phyloP scores from a whole-genome alignment of 2,888 invertebrate species.

The Eupithecia insigniata region DNA sequence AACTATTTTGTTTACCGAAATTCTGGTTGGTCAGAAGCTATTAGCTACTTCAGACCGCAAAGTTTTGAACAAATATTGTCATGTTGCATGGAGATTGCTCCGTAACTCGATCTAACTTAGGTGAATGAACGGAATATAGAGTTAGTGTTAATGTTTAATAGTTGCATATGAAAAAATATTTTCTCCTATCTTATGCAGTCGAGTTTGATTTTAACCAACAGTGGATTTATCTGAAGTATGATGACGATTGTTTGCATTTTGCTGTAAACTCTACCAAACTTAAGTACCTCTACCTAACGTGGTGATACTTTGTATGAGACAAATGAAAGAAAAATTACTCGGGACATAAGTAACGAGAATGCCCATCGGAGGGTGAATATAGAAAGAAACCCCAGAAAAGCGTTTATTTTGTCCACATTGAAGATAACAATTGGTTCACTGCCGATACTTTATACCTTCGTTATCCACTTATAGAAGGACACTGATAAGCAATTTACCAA shows the following conservation, averaged over 20 bases:
- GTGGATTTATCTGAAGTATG: neutral
- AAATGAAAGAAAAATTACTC: neutral
- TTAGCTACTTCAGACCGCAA: conserved; percentile 20
- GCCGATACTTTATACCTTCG: neutral
- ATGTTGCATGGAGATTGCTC: neutral
- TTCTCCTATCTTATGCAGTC: neutral
- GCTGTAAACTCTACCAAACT: neutral
- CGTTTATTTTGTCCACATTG: neutral
- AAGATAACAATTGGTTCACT: neutral
- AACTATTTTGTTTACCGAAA: conserved; percentile 23
- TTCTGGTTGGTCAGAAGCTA: conserved; percentile 18
- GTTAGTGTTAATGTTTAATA: neutral
- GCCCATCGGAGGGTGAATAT: neutral
- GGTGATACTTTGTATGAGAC: neutral
- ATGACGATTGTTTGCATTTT: neutral
- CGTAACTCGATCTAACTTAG: neutral
- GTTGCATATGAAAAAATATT: neutral
- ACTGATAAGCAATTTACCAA: neutral
- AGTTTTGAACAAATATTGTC: conserved; percentile 20
- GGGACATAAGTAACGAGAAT: neutral
- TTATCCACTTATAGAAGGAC: neutral
- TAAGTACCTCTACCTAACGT: neutral
- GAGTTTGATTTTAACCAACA: neutral
- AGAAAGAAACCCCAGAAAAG: neutral
- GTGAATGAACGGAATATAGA: neutral